Conservation (phyloP, 2,888 invertebrate species). For the Ypsolopha scabrella region DNA sequence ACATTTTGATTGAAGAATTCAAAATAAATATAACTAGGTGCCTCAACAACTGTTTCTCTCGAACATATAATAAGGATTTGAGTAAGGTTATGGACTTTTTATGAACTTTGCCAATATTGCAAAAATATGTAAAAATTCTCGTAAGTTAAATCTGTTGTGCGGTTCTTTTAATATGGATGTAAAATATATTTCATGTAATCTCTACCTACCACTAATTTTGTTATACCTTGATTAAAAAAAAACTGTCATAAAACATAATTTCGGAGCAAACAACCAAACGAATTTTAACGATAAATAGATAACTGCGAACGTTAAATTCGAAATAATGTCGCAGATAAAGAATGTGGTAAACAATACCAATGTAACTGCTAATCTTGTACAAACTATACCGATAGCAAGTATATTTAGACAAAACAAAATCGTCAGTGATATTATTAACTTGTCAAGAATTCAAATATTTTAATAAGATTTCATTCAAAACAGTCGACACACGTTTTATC, state of each 20-base stretch:
- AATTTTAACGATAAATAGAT: constrained; percentile 51
- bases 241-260: neutral
- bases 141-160: too few relatives aligned
- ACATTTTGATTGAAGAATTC: neutral
- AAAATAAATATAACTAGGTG: neutral
- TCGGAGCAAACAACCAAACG: constrained; percentile 30
- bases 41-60: too few relatives aligned
- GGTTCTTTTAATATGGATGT: too few relatives aligned
- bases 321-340: constrained; percentile 36
- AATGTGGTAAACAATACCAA: constrained; percentile 59
- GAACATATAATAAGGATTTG: too few relatives aligned
- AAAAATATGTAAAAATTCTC: too few relatives aligned
- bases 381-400: constrained; percentile 42
- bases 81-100: too few relatives aligned
- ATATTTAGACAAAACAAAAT: constrained; percentile 50
- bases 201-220: too few relatives aligned
- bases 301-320: constrained; percentile 28
- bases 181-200: too few relatives aligned
- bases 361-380: constrained; percentile 34
- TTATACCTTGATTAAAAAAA: too few relatives aligned
- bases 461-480: too few relatives aligned
- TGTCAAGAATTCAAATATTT: constrained; percentile 1
- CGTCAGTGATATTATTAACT: constrained; percentile 12
- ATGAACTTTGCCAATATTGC: too few relatives aligned
- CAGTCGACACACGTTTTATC: too few relatives aligned